A percentile compares a stretch with the other conserved stretches of the same genome.
These are phyloP conservation scores for Achatina immaculata DNA, from an alignment of 1,140 invertebrate species.

Conservation along the genomic window DNA sequence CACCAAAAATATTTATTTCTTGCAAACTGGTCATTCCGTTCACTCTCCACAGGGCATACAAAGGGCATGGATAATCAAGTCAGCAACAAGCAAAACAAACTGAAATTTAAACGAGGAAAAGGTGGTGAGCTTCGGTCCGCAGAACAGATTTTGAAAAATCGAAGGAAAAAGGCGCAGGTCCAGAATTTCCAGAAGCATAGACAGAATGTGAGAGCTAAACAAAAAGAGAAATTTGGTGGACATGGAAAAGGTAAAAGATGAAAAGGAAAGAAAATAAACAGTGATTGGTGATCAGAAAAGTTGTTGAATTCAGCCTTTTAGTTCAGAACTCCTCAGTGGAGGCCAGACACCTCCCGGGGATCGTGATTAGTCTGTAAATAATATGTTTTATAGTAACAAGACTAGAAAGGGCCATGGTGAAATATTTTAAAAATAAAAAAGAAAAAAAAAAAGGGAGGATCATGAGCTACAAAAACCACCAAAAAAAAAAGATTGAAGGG, in stretches of 20 bases:
- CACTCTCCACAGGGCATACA: slow-evolving; percentile 60
- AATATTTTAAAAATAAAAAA: no score
- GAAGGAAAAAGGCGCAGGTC: slow-evolving; percentile 75
- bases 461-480: no score
- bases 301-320: background rate
- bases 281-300: background rate
- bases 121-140: slow-evolving; percentile 75
- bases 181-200: slow-evolving; percentile 67
- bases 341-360: no score
- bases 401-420: no score
- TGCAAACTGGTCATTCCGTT: slow-evolving; percentile 4
- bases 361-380: no score
- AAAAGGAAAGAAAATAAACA: slow-evolving; percentile 14
- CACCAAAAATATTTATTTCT: background rate
- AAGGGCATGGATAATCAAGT: slow-evolving; percentile 69
- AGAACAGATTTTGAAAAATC: slow-evolving; percentile 80
- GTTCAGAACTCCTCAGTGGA: no score
- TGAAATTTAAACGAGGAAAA: slow-evolving; percentile 51
- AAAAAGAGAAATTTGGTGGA: slow-evolving; percentile 38
- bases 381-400: no score
- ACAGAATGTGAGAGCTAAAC: slow-evolving; percentile 49
- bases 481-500: no score
- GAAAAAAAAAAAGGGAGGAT: no score
- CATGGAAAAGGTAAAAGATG: background rate
- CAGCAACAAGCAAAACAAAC: slow-evolving; percentile 46